Evolutionary conservation across 2,888 invertebrate genomes (phyloP), one percentile per base, ranked within the genome.

Genomic region (Ochropleura plecta): DNA sequence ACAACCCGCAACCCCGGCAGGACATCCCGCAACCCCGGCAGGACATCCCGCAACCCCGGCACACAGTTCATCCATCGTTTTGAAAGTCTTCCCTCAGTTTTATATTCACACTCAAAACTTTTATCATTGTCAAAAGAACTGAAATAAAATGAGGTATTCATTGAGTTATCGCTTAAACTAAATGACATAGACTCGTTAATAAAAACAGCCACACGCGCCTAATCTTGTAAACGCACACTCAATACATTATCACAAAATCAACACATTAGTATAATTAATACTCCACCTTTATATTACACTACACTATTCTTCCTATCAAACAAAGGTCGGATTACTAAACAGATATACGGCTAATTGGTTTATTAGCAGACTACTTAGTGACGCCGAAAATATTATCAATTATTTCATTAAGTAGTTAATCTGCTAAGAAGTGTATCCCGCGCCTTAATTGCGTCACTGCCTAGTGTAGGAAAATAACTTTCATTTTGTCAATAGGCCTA

Each of bases 231-330:
- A 69, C 48, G 7, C 14, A 20, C 77, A 81, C 71, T 81, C 63
- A 48, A 70, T 48, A 76, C 53, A 73, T 53, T 76, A 73, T 78
- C 82, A 78, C 73, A 82, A 57, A 73, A 82, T 62, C 85, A 82
- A 83, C 82, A 83, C 83, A 85, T 83, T 85, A 85, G 74, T 82
- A 51, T 76, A 82, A 82, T 85, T 64, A 81, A 75, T 75, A 81
- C 72, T 71, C 66, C 40, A 81, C 85, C 66, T 65, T 59, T 62
- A 67, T 81, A 49, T 44, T 44, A 42, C 49, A 55, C 64, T 14
- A 60, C 30, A 16, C 42, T 16, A 68, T 66, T 72, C 53, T 76
- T 81, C 69, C 51, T 65, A 65, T 42, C 82, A 81, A 76, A 84
- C 70, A 81, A 72, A 70, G 64, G 69, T 82, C 57, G 42, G 72